Conservation (phyloP, 2,113 vertebrate species). For the Cryptoleucopteryx plumbea region DNA sequence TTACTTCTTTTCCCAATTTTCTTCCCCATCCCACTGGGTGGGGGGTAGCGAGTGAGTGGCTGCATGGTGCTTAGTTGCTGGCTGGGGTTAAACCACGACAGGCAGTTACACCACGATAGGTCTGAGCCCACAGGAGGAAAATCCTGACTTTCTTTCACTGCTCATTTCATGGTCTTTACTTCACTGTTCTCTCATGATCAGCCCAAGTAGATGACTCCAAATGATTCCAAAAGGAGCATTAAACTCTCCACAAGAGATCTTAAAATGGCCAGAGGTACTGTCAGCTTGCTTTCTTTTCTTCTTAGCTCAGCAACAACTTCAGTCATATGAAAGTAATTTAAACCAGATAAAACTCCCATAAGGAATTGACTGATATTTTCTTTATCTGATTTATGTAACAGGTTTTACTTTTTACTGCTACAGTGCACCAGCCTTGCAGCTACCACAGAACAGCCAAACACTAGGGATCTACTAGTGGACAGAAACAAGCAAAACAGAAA, state of each 20-base stretch:
- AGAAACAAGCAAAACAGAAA: neutral
- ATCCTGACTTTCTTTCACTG: neutral
- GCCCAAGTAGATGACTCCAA: neutral
- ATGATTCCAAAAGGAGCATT: neutral
- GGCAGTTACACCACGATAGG: neutral
- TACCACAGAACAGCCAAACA: neutral
- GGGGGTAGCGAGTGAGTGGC: too few relatives aligned
- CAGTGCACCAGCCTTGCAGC: neutral
- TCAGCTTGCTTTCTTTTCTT: slow-evolving; percentile 45
- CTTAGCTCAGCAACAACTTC: slow-evolving; percentile 43
- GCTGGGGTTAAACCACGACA: too few relatives aligned
- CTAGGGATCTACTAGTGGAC: neutral
- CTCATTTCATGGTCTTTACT: neutral
- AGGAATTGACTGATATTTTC: neutral
- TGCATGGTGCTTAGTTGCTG: too few relatives aligned
- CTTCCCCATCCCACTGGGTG: too few relatives aligned
- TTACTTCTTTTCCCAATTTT: too few relatives aligned
- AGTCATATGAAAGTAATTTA: slow-evolving; percentile 55
- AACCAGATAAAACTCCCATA: slow-evolving; percentile 6
- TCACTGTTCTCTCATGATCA: neutral
- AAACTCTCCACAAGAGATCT: neutral
- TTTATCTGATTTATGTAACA: neutral
- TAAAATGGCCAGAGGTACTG: neutral
- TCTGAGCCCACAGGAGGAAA: slow-evolving; percentile 3
- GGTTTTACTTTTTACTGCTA: neutral